Percentiles rank a stretch among this genome's conserved stretches.
These are phyloP conservation scores for Drosophila incognita DNA, from an alignment of 2,888 invertebrate genomes.

Conservation along the genomic window DNA sequence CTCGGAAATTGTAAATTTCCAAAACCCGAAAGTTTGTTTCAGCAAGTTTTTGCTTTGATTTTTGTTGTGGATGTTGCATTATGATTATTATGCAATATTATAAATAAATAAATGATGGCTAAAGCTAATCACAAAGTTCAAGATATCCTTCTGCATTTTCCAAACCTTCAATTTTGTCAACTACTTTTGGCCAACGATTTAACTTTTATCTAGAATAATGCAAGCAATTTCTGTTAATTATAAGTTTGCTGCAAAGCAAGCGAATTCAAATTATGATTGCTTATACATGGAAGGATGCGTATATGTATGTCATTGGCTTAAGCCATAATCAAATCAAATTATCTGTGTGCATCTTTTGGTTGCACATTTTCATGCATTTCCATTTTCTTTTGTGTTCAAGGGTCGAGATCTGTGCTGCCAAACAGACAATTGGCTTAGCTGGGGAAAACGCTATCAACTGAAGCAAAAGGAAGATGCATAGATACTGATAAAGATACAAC, in stretches of 20 bases:
- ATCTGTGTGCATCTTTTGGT: conserved; percentile 53
- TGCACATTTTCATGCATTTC: conserved; percentile 38
- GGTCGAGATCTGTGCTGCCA: conserved; percentile 24
- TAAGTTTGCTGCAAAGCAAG: conserved; percentile 14
- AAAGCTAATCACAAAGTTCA: too few species aligned
- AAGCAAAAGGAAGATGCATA: conserved; percentile 15
- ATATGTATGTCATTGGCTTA: conserved; percentile 18
- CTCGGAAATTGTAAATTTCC: conserved; percentile 37
- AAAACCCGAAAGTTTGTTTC: conserved; percentile 51
- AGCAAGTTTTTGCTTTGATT: conserved; percentile 2
- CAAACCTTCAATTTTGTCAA: not conserved
- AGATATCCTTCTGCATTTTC: not conserved
- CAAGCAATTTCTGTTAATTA: conserved; percentile 21
- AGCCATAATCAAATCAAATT: conserved; percentile 38
- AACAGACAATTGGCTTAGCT: conserved; percentile 49
- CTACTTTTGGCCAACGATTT: not conserved
- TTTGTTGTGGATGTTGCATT: not conserved
- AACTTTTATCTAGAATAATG: not conserved
- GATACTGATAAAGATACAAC: conserved; percentile 6
- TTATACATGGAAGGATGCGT: not conserved
- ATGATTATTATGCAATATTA: not conserved
- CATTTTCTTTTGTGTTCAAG: conserved; percentile 17
- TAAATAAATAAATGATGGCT: too few species aligned
- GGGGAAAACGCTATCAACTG: conserved; percentile 35
- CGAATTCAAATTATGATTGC: not conserved